phyloP scores from a whole-genome alignment of 2,888 invertebrate species.

The Morpho achilles region DNA sequence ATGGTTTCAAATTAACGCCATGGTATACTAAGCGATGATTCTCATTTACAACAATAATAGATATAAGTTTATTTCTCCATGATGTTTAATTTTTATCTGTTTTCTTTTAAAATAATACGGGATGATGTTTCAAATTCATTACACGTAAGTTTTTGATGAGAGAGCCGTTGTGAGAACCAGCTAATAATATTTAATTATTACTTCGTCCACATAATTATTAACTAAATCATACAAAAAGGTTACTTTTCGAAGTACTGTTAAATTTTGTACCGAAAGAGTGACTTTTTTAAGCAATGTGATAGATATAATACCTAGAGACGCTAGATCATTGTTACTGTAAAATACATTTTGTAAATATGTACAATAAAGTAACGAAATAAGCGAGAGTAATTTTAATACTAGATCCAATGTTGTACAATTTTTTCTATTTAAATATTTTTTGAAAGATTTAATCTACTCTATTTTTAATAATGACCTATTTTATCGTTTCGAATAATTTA shows the following conservation, averaged over 20 bases:
- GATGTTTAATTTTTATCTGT: too few relatives aligned
- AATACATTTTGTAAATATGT: constrained; percentile 77
- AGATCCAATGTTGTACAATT: constrained; percentile 77
- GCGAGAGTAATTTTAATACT: constrained; percentile 70
- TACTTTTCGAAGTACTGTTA: constrained; percentile 33
- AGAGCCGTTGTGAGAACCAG: constrained; percentile 48
- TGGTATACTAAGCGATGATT: too few relatives aligned
- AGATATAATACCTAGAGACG: constrained; percentile 76
- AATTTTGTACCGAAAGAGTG: constrained; percentile 33
- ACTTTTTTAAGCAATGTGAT: constrained; percentile 65
- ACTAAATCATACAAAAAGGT: constrained; percentile 32
- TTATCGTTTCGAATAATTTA: constrained; percentile 78
- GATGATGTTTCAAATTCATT: constrained; percentile 6
- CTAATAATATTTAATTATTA: constrained; percentile 27
- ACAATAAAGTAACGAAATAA: constrained; percentile 71
- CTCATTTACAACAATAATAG: too few relatives aligned
- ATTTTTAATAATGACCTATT: constrained; percentile 76
- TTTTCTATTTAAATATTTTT: constrained; percentile 73
- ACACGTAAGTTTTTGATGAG: too few relatives aligned
- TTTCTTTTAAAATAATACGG: too few relatives aligned
- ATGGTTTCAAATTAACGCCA: too few relatives aligned
- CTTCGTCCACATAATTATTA: constrained; percentile 29
- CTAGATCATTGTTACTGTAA: constrained; percentile 78
- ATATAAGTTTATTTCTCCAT: too few relatives aligned
- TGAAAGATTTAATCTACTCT: constrained; percentile 77